A percentile compares a stretch with the other conserved stretches of the same genome.
phyloP scores from a whole-genome alignment of 2,888 invertebrate species.

The Blastobasis adustella region DNA sequence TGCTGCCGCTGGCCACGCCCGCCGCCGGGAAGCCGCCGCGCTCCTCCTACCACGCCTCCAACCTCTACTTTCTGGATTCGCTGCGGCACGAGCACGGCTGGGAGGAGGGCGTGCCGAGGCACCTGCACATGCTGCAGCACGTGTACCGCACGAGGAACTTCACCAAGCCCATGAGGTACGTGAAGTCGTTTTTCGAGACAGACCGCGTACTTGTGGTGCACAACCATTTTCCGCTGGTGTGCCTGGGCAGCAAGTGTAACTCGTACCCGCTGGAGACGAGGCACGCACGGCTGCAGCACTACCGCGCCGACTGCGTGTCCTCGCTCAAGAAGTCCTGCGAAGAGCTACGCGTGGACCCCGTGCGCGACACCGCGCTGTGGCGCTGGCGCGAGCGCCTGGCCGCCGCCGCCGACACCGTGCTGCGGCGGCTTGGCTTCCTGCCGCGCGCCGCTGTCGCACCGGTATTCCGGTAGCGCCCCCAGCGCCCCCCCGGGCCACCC shows the following conservation, averaged over 20 bases:
- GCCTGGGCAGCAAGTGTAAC: constrained; percentile 88
- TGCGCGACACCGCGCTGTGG: constrained; percentile 91
- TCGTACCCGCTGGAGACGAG: constrained; percentile 87
- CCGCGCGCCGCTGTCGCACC: constrained; percentile 15
- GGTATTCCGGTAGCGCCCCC: too few species aligned
- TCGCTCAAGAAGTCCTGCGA: constrained; percentile 89
- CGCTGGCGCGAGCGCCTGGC: constrained; percentile 86
- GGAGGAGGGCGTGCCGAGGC: constrained; percentile 86
- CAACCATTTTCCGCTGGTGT: constrained; percentile 94
- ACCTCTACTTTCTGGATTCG: constrained; percentile 94
- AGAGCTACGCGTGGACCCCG: constrained; percentile 86
- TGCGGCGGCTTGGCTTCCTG: constrained; percentile 83
- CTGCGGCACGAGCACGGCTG: constrained; percentile 86
- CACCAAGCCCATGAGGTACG: constrained; percentile 93
- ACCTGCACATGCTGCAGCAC: constrained; percentile 95
- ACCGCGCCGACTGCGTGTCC: constrained; percentile 92
- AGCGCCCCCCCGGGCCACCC: too few species aligned
- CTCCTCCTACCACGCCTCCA: constrained; percentile 90
- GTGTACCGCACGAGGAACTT: constrained; percentile 92
- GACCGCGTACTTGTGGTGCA: constrained; percentile 91
- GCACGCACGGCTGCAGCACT: constrained; percentile 95
- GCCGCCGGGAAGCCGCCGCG: constrained; percentile 68
- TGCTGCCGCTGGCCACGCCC: constrained; percentile 77
- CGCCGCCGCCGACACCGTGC: constrained; percentile 79
- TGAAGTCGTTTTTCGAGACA: constrained; percentile 95